Conservation (phyloP, 2,113 vertebrate species). For the Alces alces region DNA sequence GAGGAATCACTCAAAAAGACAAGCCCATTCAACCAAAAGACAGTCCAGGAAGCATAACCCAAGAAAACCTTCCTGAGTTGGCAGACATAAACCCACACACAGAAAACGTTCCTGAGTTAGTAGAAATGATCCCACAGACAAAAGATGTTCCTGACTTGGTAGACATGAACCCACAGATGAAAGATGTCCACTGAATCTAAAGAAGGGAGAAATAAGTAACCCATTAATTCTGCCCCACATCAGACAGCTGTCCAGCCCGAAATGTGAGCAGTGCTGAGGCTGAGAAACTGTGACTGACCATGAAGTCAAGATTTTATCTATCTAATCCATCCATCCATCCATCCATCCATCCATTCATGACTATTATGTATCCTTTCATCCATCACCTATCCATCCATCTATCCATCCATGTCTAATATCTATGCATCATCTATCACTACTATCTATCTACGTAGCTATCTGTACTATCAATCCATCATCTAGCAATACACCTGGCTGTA, state of each 20-base stretch:
- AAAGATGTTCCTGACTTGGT: background rate
- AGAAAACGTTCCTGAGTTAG: accelerated
- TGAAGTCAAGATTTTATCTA: background rate
- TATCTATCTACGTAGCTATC: background rate
- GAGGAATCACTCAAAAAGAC: background rate
- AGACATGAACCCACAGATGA: background rate
- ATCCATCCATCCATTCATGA: background rate
- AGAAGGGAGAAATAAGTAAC: background rate
- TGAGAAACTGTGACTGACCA: background rate
- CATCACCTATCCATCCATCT: background rate
- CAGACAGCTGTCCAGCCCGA: background rate
- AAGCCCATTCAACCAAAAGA: background rate
- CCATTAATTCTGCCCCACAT: background rate
- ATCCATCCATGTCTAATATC: background rate
- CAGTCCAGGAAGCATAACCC: background rate
- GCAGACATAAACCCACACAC: background rate
- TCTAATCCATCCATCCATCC: background rate
- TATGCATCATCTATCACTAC: background rate
- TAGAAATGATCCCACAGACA: background rate
- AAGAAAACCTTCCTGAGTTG: background rate
- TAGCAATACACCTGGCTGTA: background rate
- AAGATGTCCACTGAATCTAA: background rate
- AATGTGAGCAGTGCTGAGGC: background rate
- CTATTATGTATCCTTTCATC: background rate
- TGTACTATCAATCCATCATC: background rate